phyloP scores from a whole-genome alignment of 35 echinoderm and acorn worm species.

The Lytechinus variegatus region DNA sequence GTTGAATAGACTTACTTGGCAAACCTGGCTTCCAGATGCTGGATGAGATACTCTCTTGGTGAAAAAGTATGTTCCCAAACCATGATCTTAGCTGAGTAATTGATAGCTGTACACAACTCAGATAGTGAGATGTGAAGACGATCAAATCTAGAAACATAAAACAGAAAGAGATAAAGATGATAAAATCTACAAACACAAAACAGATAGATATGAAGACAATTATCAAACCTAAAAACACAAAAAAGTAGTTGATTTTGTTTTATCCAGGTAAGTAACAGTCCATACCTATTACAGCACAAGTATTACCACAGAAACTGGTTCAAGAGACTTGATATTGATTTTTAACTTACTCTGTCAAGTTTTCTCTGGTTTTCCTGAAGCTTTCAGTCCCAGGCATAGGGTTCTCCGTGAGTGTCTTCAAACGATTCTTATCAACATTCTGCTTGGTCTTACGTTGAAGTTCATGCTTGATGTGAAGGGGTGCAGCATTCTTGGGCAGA shows the following conservation, averaged over 20 bases:
- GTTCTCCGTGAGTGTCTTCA: constrained; percentile 71
- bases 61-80: constrained; percentile 96
- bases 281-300: too few species aligned
- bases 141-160: constrained; percentile 70
- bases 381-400: constrained; percentile 83
- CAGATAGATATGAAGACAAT: too few species aligned
- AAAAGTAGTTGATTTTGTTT: too few species aligned
- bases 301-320: too few species aligned
- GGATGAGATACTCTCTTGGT: constrained; percentile 94
- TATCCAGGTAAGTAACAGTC: too few species aligned
- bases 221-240: too few species aligned
- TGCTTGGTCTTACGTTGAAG: constrained; percentile 66
- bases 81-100: constrained; percentile 83
- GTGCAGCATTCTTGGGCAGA: constrained; percentile 90
- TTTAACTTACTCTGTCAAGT: constrained; percentile 76
- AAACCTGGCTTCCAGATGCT: constrained; percentile 89
- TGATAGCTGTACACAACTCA: constrained; percentile 92
- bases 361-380: constrained; percentile 89
- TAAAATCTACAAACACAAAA: background rate
- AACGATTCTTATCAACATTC: constrained; percentile 78
- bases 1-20: constrained; percentile 79
- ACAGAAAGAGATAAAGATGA: background rate
- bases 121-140: constrained; percentile 85
- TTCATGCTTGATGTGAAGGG: constrained; percentile 67
- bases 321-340: too few species aligned